These are phyloP conservation scores for Nasonovia ribisnigri DNA, from an alignment of 2,888 invertebrate species.

Conservation along the genomic window DNA sequence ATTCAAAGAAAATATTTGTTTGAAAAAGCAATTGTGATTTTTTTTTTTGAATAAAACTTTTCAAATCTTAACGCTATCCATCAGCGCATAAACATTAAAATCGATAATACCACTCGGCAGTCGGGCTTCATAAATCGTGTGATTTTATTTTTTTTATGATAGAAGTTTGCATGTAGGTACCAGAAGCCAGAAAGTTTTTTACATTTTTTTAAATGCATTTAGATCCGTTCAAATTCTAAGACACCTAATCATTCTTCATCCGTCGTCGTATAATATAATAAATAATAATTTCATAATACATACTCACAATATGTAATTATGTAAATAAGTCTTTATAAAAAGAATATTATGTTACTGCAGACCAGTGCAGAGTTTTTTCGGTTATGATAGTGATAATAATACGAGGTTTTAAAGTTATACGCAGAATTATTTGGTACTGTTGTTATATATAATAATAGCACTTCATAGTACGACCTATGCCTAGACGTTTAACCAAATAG, in stretches of 20 bases:
- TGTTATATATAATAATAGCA: neutral
- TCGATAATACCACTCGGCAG: neutral
- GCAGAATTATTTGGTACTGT: neutral
- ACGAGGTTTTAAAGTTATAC: neutral
- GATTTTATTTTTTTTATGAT: neutral
- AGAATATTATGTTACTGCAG: neutral
- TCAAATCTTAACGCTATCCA: neutral
- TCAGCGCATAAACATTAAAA: neutral
- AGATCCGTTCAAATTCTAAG: neutral
- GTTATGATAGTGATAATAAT: neutral
- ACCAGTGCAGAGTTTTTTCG: neutral
- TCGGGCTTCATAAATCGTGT: neutral
- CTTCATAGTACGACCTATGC: neutral
- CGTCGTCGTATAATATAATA: neutral
- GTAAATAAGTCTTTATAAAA: neutral
- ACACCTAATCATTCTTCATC: neutral
- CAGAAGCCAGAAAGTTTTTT: neutral
- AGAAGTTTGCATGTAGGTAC: neutral
- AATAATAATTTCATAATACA: neutral
- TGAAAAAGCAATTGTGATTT: neutral
- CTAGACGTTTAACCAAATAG: neutral
- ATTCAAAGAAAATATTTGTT: neutral
- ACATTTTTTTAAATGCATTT: neutral
- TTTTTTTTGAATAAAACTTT: neutral
- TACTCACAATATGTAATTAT: too few species aligned